phyloP scores from a whole-genome alignment of 2,888 invertebrate species.

The Fragum sueziense region DNA sequence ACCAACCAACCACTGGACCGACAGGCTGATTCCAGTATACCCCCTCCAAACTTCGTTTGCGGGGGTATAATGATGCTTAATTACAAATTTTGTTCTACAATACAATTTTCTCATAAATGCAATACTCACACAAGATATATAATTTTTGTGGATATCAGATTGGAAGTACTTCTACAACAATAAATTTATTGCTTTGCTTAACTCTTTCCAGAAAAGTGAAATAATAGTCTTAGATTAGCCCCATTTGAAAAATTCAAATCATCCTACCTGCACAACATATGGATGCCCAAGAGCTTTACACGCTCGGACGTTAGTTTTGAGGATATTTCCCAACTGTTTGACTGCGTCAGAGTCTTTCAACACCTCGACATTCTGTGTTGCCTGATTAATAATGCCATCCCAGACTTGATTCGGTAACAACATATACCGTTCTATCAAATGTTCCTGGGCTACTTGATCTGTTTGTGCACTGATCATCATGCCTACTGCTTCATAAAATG shows the following conservation, averaged over 20 bases:
- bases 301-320: constrained; percentile 99
- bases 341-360: constrained; percentile 98
- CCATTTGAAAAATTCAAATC: neutral
- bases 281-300: constrained; percentile 98
- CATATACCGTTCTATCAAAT: constrained; percentile 98
- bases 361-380: constrained; percentile 97
- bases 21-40: no score
- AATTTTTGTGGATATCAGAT: no score
- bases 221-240: no score
- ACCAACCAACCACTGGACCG: no score
- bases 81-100: no score
- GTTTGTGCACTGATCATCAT: constrained; percentile 99
- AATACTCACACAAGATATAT: no score
- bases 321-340: constrained; percentile 97
- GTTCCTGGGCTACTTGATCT: constrained; percentile 95
- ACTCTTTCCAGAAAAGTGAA: no score
- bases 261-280: constrained; percentile 89
- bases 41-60: no score
- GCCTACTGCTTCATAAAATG: constrained; percentile 99
- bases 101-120: no score
- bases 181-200: no score
- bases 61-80: no score
- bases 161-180: no score
- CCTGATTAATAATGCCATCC: constrained; percentile 99
- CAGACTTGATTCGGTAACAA: constrained; percentile 97